Evolutionary conservation across 1,140 invertebrate genomes (phyloP).

Genomic region (Drosophila cardini): DNA sequence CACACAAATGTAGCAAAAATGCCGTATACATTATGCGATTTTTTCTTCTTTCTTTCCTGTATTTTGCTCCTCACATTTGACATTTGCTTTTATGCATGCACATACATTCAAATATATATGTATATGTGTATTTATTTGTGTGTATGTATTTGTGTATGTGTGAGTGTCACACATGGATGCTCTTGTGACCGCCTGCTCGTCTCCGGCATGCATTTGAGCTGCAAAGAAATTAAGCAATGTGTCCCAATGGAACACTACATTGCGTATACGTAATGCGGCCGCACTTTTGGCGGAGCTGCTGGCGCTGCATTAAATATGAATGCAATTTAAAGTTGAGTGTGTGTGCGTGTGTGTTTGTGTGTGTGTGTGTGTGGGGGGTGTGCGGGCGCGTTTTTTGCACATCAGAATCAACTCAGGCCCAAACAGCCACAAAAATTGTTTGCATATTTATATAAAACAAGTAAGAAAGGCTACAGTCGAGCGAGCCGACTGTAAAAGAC

Average conservation of each 20-base stretch:
- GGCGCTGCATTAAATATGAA: constrained; percentile 79
- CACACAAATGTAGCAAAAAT: constrained; percentile 53
- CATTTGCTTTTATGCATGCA: constrained; percentile 57
- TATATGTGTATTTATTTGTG: constrained; percentile 10
- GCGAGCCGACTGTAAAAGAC: too few species aligned
- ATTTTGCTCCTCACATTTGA: constrained; percentile 64
- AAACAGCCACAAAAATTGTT: constrained; percentile 76
- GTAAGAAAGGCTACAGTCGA: too few species aligned
- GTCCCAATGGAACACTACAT: constrained; percentile 72
- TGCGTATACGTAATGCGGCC: constrained; percentile 79
- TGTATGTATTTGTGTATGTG: constrained; percentile 35
- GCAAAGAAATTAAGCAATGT: constrained; percentile 77
- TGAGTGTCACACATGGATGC: constrained; percentile 66
- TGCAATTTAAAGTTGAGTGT: constrained; percentile 77
- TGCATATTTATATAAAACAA: constrained; percentile 77
- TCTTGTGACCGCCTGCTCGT: constrained; percentile 11
- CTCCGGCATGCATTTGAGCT: constrained; percentile 47
- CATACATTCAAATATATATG: constrained; percentile 7
- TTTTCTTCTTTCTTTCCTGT: constrained; percentile 51
- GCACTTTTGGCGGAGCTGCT: constrained; percentile 59
- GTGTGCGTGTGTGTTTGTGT: constrained; percentile 42
- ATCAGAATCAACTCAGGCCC: constrained; percentile 35
- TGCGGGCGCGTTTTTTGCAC: constrained; percentile 19
- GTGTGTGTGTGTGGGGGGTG: constrained; percentile 30
- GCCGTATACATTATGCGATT: constrained; percentile 61